Evolutionary conservation across 2,113 vertebrate genomes (phyloP), one percentile per base, ranked within the genome.

Genomic region (Halcyon malimbica): DNA sequence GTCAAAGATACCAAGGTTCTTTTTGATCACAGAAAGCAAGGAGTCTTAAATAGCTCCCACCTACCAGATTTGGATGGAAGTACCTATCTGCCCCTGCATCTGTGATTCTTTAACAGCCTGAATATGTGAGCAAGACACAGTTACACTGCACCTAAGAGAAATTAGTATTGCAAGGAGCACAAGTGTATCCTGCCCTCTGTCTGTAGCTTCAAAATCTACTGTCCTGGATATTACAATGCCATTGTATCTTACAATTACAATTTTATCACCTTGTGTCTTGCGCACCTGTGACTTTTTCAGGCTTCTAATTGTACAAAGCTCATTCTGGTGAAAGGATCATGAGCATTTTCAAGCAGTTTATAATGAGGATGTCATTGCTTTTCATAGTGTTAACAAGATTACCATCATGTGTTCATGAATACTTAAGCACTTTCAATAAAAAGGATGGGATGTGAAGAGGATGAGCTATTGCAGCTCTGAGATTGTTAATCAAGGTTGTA

Each of bases 371-470:
- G 95, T 97, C 96, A 93, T 97, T 97, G 95, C 94, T 95, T 97
- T 97, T 97, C 96, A 97, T 94, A 93, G 96, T 96, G 97, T 97
- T 98, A 98, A 97, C 93, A 97, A 97, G 97, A 97, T 97, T 95
- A 91, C 93, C 83, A 91, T 97, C 96, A 91, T 89, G 69, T 96
- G 91, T 96, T 98, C 97, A 97, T 96, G 96, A 98, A 97, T 97
- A 95, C 94, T 96, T 97, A 93, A 97, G 91, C 90, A 94, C 62
- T 82, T 96, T 96, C 84, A 94, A 67, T 60, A 86, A 94, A 95
- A 96, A 95, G 83, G 89, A 95, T 87, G 90, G 91, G 96, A 96
- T 83, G 90, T 83, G 91, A 81, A 97, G 92, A 94, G 48, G 51
- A 87, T 97, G 94, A 97, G 90, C 64, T 89, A 93, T 93, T 83